Base-by-base conservation (phyloP, 2,888 invertebrate genomes). In the Lordiphosa andalusiaca region DNA sequence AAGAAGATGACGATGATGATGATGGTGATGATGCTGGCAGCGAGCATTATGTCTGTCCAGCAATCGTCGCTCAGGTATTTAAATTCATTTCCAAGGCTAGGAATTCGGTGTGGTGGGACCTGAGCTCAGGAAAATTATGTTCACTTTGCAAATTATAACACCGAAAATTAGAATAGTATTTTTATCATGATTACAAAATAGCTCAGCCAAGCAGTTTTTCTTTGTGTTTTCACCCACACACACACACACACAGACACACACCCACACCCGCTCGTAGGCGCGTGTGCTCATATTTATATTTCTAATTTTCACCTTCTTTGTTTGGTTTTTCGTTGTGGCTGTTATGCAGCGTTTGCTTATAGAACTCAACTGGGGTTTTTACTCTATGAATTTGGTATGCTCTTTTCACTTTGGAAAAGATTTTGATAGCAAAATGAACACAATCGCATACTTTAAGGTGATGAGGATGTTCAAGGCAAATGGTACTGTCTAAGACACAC, bases 161-260 rank as follows among this genome's bases (percentile, higher is more conserved):
- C 51, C 49, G 25, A 44, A 73, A 81, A 84, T 81, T 84, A 74
- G 84, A 81, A 77, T 82, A 82, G 82, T 78, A 75, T 82, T 81
- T 78, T 56, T 30, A 25, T 69, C 66, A 71, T 84, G 75, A 84
- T 81, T 72, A 72, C 72, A 77, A 76, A 30, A 80, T 81, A 71
- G 84, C 81, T 51, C 63, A 73, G 67, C 55, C 59, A 44, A 56
- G 60, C 58, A 53, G 46, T 57, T 38, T 25, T 35, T 16, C 35
- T 12, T 39, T 54, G 25, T 49, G 10, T 49, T 51, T 48, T 39
- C 41, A 30, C 12, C 16, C 16, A 38, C 47, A 48, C 35, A 61
- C 38, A 62, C 25, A 53, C 19, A 30, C 10, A 6, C 9, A n/a
- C 41, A 36, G 21, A 53, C 19, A 30, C 10, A 6, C 9, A n/a